A percentile compares a stretch with the other conserved stretches of the same genome.
Evolutionary conservation across 2,888 invertebrate species (phyloP).

Genomic region (Polymixis lichenea): DNA sequence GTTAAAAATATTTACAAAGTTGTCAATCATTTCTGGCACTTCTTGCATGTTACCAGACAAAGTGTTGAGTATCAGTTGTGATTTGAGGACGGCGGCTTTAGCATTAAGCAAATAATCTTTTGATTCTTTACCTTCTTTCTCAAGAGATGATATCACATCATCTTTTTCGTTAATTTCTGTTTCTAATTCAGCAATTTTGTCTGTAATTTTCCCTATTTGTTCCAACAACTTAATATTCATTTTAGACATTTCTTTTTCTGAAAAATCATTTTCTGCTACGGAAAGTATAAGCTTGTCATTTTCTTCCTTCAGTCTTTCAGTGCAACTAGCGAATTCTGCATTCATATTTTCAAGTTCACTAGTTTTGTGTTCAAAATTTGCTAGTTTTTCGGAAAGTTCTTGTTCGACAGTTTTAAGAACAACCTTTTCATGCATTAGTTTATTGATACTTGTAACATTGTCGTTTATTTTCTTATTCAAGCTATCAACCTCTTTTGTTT

Average conservation of each 20-base stretch:
- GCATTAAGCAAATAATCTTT: constrained; percentile 71
- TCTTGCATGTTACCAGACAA: constrained; percentile 73
- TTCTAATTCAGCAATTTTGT: constrained; percentile 69
- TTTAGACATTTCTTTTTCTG: constrained; percentile 60
- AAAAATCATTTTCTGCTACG: constrained; percentile 56
- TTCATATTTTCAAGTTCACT: constrained; percentile 64
- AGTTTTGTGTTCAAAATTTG: constrained; percentile 63
- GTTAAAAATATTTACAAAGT: constrained; percentile 71
- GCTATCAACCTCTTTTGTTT: constrained; percentile 67
- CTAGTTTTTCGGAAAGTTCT: constrained; percentile 70
- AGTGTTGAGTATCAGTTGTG: constrained; percentile 71
- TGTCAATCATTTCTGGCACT: constrained; percentile 72
- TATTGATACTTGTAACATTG: constrained; percentile 71
- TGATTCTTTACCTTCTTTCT: constrained; percentile 64
- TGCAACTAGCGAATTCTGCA: constrained; percentile 58
- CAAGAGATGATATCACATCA: constrained; percentile 68
- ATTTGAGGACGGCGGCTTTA: constrained; percentile 69
- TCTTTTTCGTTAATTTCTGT: constrained; percentile 71
- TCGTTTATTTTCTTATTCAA: constrained; percentile 70
- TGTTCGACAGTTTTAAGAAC: constrained; percentile 65
- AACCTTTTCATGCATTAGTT: constrained; percentile 70
- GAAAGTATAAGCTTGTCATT: constrained; percentile 64
- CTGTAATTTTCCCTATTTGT: constrained; percentile 65
- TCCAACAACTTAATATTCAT: constrained; percentile 66
- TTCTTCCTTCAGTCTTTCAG: constrained; percentile 69